Conservation (phyloP, 2,888 invertebrate genomes). For the Cremastobaeus sp. region DNA sequence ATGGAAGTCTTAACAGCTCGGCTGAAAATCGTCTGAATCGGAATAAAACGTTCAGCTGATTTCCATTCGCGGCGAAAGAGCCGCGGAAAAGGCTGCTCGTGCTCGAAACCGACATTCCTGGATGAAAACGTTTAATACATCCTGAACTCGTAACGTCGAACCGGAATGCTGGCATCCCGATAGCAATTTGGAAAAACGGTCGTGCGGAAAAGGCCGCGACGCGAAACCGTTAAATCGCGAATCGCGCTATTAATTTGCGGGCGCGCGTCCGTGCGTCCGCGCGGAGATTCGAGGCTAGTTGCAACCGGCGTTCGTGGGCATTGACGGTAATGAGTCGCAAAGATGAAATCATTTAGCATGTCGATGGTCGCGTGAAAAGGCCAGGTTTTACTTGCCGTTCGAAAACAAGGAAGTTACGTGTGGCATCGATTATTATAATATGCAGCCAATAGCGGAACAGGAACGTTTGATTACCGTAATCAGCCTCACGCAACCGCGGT, state of each 20-base stretch:
- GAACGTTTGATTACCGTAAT: conserved; percentile 77
- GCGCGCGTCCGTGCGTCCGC: conserved; percentile 10
- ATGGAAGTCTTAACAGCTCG: too few relatives aligned
- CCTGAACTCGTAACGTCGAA: conserved; percentile 20
- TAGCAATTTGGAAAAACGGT: conserved; percentile 22
- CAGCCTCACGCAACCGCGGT: conserved; percentile 72
- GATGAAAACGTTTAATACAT: conserved; percentile 13
- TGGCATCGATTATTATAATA: conserved; percentile 78
- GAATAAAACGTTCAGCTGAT: too few relatives aligned
- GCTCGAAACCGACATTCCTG: conserved; percentile 11
- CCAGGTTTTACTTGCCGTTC: conserved; percentile 55
- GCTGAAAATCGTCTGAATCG: too few relatives aligned
- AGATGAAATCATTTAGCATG: conserved; percentile 61
- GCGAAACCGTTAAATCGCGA: conserved; percentile 33
- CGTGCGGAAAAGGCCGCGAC: conserved; percentile 34
- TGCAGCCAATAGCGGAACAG: conserved; percentile 76
- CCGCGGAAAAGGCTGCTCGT: neutral
- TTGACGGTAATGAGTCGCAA: conserved; percentile 54
- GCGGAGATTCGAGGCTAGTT: conserved; percentile 5
- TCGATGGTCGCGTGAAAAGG: conserved; percentile 61
- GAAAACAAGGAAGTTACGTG: conserved; percentile 76
- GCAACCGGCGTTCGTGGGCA: conserved; percentile 36
- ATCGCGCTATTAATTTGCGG: conserved; percentile 37
- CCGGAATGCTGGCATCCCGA: conserved; percentile 30
- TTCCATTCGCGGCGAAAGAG: too few relatives aligned